Evolutionary conservation across 2,888 invertebrate species (phyloP), one percentile per base, ranked within the genome.

Genomic region (Nowickia ferox): DNA sequence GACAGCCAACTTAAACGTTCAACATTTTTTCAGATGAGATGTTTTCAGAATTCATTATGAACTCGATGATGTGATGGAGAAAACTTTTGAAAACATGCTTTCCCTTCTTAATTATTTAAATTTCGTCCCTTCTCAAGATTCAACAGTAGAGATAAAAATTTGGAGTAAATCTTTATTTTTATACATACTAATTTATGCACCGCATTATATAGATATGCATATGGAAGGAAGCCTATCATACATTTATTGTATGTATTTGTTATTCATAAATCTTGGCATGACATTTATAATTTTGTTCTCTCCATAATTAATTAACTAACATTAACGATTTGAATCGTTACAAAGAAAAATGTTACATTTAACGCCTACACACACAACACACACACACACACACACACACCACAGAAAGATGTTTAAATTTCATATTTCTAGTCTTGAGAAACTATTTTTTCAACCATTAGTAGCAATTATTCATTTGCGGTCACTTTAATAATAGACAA

Each of bases 271-370:
- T 65, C 48, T n/a, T 51, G 4, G 38, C 38, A 76, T 76, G 40
- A 38, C 46, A 38, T 66, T 66, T 66, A 59, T 1, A 59, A 69
- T 17, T 61, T 51, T 17, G 42, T 46, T 80, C 9, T 72, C 9
- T 57, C 40, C 55, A 65, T 63, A 69, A 57, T 65, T 66, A 80
- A 42, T 66, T 59, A 66, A 65, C 13, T 13, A 19, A 10, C 19
- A 42, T 42, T 51, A 5, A 51, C n/a, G 6, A 30, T 40, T 5
- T 44, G 55, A 69, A 59, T 59, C 38, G 22, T 42, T 11, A 63
- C 5, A 46, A 22, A 68, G 30, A 30, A 10, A 68, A 44, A 63
- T 19, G 15, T 71, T 72, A 57, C 40, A 9, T 72, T 74, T 22
- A 63, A 65, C 72, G 59, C 55, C 74, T 44, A 59, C 74, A 66